These are phyloP conservation scores for Hylomyscus alleni DNA, from an alignment of 2,797 vertebrate genomes.

Conservation along the genomic window DNA sequence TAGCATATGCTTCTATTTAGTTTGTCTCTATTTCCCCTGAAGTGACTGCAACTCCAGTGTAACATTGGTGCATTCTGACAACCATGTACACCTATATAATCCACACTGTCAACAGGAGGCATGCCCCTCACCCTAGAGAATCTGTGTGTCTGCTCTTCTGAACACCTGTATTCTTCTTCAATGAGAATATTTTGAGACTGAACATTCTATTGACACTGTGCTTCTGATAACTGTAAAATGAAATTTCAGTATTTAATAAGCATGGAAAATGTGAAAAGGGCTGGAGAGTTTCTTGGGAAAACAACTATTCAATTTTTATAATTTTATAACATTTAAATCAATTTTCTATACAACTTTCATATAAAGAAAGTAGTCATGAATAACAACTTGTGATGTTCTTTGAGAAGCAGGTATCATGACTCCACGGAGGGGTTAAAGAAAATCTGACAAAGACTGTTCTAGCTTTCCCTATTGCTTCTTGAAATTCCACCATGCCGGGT, in stretches of 20 bases:
- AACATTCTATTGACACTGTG: neutral
- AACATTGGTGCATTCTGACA: neutral
- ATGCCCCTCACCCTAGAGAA: neutral
- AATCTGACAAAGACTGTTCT: neutral
- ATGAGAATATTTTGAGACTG: neutral
- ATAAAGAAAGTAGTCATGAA: neutral
- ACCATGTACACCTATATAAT: neutral
- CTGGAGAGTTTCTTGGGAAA: constrained; percentile 34
- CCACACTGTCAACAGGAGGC: neutral
- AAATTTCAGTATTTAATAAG: constrained; percentile 57
- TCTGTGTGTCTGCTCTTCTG: neutral
- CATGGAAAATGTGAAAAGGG: constrained; percentile 18
- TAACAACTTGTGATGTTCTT: neutral
- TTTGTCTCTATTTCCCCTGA: neutral
- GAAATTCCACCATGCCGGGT: neutral
- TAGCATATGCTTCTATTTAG: constrained; percentile 31
- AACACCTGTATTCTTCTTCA: neutral
- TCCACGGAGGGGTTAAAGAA: neutral
- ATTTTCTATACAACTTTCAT: neutral
- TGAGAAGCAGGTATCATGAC: neutral
- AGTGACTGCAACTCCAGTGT: neutral
- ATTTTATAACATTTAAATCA: constrained; percentile 22
- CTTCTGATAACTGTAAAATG: neutral
- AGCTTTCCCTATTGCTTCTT: neutral
- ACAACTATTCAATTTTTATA: neutral